Percentiles rank a stretch among this genome's conserved stretches.
Evolutionary conservation across 2,113 vertebrate species (phyloP).

Genomic region (Sebastes fasciatus): DNA sequence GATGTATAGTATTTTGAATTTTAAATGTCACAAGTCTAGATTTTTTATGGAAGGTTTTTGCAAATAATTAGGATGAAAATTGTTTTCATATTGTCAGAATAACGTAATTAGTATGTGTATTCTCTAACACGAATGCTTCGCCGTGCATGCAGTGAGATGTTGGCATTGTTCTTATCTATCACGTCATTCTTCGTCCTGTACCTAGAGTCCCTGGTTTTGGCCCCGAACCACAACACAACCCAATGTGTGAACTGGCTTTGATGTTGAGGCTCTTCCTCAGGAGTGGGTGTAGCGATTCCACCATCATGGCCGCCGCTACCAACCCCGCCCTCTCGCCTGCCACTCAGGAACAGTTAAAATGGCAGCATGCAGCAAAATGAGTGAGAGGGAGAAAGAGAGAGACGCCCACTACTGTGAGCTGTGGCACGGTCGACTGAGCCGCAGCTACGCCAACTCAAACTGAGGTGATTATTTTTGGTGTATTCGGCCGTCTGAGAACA

Average conservation of each 20-base stretch:
- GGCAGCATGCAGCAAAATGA: slow-evolving; percentile 82
- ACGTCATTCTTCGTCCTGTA: neutral
- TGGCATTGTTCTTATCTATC: slow-evolving; percentile 2
- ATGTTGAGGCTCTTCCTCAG: slow-evolving; percentile 64
- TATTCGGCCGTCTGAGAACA: slow-evolving; percentile 23
- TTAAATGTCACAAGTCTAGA: neutral
- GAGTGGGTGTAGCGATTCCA: slow-evolving; percentile 66
- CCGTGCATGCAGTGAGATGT: neutral
- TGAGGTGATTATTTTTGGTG: slow-evolving; percentile 56
- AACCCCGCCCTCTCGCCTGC: slow-evolving; percentile 80
- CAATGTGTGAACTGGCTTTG: slow-evolving; percentile 53
- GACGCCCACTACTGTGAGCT: slow-evolving; percentile 70
- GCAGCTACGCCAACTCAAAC: slow-evolving; percentile 49
- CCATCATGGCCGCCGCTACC: slow-evolving; percentile 80
- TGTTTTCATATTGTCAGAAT: neutral
- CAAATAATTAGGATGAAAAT: neutral
- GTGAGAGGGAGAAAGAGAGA: slow-evolving; percentile 68
- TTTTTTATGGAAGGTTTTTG: neutral
- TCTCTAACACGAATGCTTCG: neutral
- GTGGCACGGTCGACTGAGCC: slow-evolving; percentile 64
- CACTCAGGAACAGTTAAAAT: slow-evolving; percentile 84
- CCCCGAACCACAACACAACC: slow-evolving; percentile 30
- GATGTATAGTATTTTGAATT: slow-evolving; percentile 5
- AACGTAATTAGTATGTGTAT: neutral
- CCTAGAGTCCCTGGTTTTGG: slow-evolving; percentile 25